Conservation (phyloP, 92 coral and sea anemone genomes). For the Zoanthus gigantus region DNA sequence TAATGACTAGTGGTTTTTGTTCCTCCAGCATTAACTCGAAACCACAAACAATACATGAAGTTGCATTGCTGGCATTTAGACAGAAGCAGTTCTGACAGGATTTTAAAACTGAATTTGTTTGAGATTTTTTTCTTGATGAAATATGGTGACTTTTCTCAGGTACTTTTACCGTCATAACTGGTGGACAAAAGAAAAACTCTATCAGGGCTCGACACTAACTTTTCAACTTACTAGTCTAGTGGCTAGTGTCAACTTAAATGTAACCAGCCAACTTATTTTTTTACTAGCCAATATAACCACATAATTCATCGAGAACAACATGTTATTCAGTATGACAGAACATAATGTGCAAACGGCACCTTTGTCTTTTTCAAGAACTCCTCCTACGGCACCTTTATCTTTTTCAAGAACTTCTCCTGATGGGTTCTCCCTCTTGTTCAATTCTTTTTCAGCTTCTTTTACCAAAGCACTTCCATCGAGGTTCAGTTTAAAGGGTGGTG, state of each 20-base stretch:
- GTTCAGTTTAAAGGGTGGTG: not conserved
- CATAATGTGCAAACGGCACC: no score
- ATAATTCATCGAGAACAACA: no score
- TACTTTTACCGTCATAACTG: not conserved
- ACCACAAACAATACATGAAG: constrained; percentile 73
- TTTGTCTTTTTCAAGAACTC: not conserved
- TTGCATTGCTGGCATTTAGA: constrained; percentile 59
- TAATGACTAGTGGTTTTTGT: not conserved
- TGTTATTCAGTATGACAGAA: no score
- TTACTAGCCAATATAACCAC: not conserved
- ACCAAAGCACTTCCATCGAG: not conserved
- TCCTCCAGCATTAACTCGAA: constrained; percentile 14
- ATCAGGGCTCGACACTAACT: not conserved
- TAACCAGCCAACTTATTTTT: no score
- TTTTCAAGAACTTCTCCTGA: not conserved
- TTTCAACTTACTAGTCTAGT: no score
- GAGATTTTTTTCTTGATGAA: constrained; percentile 19
- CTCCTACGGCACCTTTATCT: not conserved
- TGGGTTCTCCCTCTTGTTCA: not conserved
- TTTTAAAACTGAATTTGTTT: constrained; percentile 29
- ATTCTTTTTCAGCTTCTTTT: not conserved
- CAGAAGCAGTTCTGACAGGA: constrained; percentile 82
- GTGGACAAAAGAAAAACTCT: not conserved
- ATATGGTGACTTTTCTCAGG: not conserved
- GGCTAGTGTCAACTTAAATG: no score